phyloP scores from a whole-genome alignment of 2,888 invertebrate species.

The Stenichneumon culpator region DNA sequence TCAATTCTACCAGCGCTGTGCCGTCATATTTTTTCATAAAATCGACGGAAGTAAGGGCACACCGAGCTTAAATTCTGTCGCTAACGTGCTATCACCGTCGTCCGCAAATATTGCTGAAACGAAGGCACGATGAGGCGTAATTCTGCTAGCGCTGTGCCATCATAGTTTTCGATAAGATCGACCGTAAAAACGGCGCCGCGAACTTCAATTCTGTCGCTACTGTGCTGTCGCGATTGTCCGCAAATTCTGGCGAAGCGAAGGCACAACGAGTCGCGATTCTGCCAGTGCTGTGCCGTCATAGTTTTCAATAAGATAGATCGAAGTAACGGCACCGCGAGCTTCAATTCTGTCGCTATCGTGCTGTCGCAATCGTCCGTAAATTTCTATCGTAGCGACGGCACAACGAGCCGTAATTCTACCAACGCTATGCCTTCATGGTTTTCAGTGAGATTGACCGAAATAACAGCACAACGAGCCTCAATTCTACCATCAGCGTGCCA shows the following conservation, averaged over 20 bases:
- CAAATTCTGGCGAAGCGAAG: not conserved
- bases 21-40: not conserved
- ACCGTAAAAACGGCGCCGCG: not conserved
- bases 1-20: not conserved
- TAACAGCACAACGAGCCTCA: not conserved
- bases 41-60: not conserved
- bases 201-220: not conserved
- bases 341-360: not conserved
- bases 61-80: constrained; percentile 23
- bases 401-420: too few relatives aligned
- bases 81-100: not conserved
- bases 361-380: not conserved
- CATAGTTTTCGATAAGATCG: not conserved
- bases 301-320: not conserved
- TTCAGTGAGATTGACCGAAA: not conserved
- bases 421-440: not conserved
- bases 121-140: not conserved
- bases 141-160: not conserved
- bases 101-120: not conserved
- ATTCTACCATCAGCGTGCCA: constrained; percentile 15
- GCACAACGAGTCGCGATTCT: too few relatives aligned
- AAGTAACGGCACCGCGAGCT: not conserved
- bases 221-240: not conserved
- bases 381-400: not conserved
- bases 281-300: not conserved